Evolutionary conservation across 2,888 invertebrate genomes (phyloP), one percentile per base, ranked within the genome.

Genomic region (Eurytoma adleriae): DNA sequence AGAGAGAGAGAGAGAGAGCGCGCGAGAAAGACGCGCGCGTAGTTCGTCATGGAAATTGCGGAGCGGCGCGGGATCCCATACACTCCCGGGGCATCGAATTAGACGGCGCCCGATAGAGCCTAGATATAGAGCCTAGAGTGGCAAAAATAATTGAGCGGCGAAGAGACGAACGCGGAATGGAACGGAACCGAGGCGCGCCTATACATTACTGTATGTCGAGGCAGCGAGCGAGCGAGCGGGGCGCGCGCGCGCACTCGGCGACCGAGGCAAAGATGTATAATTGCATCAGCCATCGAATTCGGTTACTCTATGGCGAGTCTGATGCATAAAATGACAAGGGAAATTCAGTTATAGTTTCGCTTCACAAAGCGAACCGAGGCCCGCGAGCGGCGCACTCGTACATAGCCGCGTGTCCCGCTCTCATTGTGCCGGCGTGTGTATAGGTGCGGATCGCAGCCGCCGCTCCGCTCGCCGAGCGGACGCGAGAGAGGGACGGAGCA

Each of bases 201-300:
- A 69, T 82, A 81, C 83, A 85, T 83, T 84, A 83, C 81, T 72
- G 76, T 86, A 66, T 84, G 83, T 83, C 83, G 84, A 83, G 84
- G 83, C 30, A n/a, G 64, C 16, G 16, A 12, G 12, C 3, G 52
- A 52, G 12, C 52, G 52, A 1, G 14, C 12, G 12, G 14, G 7
- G 40, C 64, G 16, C 27, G 16, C 13, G 24, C 24, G 59, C 59
- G 84, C 85, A 80, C 89, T 30, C 72, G 70, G 56, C 13, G 30
- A 14, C 77, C 52, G 68, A 64, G 71, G 90, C 89, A 90, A 90
- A 90, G 90, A 90, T 90, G 88, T 88, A 86, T 90, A 90, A 90
- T 90, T 90, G 88, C 87, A 88, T 90, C 90, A 90, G 86, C 88
- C 88, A 90, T 90, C 90, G 90, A 90, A 90, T 90, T 90, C 87